Evolutionary conservation across 2,797 vertebrate species (phyloP).

Genomic region (Cyclopterus lumpus): DNA sequence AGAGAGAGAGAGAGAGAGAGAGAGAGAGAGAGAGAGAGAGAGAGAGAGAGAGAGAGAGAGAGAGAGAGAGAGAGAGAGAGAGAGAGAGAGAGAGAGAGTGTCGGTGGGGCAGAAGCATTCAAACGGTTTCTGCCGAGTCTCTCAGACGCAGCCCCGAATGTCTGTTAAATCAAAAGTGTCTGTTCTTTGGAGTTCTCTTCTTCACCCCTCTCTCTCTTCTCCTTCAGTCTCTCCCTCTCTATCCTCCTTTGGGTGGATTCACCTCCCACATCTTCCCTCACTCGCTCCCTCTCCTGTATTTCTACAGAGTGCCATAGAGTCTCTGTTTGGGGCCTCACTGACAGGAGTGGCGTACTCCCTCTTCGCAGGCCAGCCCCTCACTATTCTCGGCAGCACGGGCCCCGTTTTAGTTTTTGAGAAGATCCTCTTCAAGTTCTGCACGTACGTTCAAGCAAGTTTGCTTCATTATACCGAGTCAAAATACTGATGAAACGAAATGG

Average conservation of each 20-base stretch:
- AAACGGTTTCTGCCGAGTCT: constrained; percentile 51
- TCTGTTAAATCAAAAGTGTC: constrained; percentile 58
- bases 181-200: constrained; percentile 59
- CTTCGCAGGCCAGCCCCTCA: constrained; percentile 96
- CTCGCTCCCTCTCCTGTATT: constrained; percentile 57
- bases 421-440: constrained; percentile 96
- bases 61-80: too few relatives aligned
- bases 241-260: constrained; percentile 50
- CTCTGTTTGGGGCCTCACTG: constrained; percentile 96
- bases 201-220: constrained; percentile 25
- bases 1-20: too few relatives aligned
- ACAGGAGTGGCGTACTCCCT: constrained; percentile 97
- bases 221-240: constrained; percentile 74
- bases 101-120: constrained; percentile 56
- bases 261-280: constrained; percentile 55
- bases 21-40: too few relatives aligned
- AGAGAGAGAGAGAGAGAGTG: too few relatives aligned
- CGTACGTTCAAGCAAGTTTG: constrained; percentile 57
- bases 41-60: too few relatives aligned
- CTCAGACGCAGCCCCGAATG: constrained; percentile 27
- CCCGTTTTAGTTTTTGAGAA: constrained; percentile 98
- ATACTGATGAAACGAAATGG: background rate
- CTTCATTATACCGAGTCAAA: background rate
- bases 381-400: constrained; percentile 97
- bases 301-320: constrained; percentile 97